Evolutionary conservation across 2,113 vertebrate genomes (phyloP).

Genomic region (Equus przewalskii): DNA sequence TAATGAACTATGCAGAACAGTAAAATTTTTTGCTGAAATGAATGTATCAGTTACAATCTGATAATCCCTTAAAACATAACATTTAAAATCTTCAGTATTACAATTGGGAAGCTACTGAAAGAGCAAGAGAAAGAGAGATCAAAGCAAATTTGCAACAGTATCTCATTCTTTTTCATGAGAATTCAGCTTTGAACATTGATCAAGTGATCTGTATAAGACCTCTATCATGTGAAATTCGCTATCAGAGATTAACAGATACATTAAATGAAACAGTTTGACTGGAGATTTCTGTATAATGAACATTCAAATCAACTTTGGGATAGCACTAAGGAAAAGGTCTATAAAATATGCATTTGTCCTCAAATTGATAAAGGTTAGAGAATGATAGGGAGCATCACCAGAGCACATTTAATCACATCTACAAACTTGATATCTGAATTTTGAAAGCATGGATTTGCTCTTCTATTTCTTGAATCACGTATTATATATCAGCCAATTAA

Average conservation of each 20-base stretch:
- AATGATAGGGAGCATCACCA: not conserved
- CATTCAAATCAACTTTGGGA: not conserved
- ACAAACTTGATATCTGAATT: constrained; percentile 1
- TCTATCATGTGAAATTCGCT: not conserved
- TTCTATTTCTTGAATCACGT: not conserved
- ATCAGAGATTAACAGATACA: constrained; percentile 33
- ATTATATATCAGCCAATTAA: not conserved
- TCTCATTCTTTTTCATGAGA: not conserved
- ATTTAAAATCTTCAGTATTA: not conserved
- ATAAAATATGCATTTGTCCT: not conserved
- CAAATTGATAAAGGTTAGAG: not conserved
- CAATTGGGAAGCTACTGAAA: not conserved
- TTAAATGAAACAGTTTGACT: not conserved
- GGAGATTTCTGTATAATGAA: not conserved
- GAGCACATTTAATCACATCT: not conserved
- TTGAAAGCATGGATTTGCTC: not conserved
- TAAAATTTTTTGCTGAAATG: not conserved
- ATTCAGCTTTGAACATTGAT: constrained; percentile 16
- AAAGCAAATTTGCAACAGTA: not conserved
- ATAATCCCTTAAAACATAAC: not conserved
- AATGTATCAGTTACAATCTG: not conserved
- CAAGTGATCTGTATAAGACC: not conserved
- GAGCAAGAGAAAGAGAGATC: not conserved
- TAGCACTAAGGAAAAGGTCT: not conserved
- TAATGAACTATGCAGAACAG: not conserved